Evolutionary conservation across 2,888 invertebrate genomes (phyloP).

Genomic region (Molorchus minor): DNA sequence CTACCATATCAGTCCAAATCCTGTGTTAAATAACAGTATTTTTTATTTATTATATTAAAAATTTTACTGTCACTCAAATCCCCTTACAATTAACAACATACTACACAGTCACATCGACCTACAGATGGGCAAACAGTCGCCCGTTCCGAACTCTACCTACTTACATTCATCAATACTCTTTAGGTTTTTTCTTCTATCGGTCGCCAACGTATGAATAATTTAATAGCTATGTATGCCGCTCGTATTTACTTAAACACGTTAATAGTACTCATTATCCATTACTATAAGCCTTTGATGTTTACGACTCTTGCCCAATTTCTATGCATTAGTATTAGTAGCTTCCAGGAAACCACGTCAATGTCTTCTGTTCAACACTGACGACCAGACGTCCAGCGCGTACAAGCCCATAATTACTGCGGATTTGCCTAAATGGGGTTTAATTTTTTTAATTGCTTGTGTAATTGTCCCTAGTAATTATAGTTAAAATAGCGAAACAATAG

Average conservation of each 20-base stretch:
- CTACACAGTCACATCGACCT: too few relatives aligned
- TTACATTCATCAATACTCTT: too few relatives aligned
- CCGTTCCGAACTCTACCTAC: too few relatives aligned
- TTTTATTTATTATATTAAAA: too few relatives aligned
- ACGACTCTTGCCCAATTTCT: not conserved
- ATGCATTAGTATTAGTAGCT: not conserved
- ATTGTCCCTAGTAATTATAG: not conserved
- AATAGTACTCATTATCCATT: not conserved
- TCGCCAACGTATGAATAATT: not conserved
- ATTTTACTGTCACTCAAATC: too few relatives aligned
- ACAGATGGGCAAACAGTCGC: too few relatives aligned
- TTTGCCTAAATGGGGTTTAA: conserved; percentile 10
- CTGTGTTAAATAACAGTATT: too few relatives aligned
- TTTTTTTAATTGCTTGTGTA: not conserved
- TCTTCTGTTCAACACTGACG: not conserved
- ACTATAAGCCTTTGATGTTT: conserved; percentile 10
- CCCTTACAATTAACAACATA: too few relatives aligned
- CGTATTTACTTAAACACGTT: not conserved
- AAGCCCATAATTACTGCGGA: not conserved
- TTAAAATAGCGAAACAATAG: conserved; percentile 1
- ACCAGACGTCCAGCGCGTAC: not conserved
- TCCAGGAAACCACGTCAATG: conserved; percentile 11
- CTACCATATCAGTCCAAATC: too few relatives aligned
- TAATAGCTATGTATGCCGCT: not conserved
- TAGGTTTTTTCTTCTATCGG: not conserved